Base-by-base conservation (phyloP, 2,888 invertebrate genomes). In the Nemurella pictetii region DNA sequence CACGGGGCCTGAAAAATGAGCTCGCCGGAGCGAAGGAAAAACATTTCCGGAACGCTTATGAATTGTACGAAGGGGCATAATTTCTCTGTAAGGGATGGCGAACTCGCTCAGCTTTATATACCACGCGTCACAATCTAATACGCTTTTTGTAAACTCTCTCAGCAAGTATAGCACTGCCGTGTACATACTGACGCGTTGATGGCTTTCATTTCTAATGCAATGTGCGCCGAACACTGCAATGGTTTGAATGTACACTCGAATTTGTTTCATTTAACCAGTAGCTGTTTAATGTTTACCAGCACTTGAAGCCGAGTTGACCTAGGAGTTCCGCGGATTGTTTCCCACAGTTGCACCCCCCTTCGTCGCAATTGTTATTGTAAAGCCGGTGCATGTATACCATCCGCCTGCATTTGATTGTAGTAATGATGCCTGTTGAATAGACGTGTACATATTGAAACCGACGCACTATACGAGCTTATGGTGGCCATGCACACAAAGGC, bases 341-440 rank as follows among this genome's bases (percentile, higher is more conserved):
- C 82, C 82, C 82, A 82, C 72, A 72, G 55, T 82, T 29, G n/a
- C 55, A 55, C 25, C 55, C 81, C 72, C 82, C 78, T 30, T 78
- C 29, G 12, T 75, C 28, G n/a, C 78, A 26, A 27, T 82, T 82
- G 82, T 82, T 82, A 82, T 82, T 82, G 72, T 82, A 28, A 72
- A 28, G 72, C 27, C 26, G 72, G 82, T 82, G 55, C 36, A 80
- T 32, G 29, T 32, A 30, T 32, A 80, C 80, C 29, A 30, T 29
- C 25, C 30, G 5, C 36, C 55, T 82, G 27, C 55, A 72, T 78
- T 27, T 78, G 78, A 78, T 78, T 78, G 78, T 30, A 78, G 28
- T 78, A 78, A 78, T 30, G 78, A 81, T 81, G 55, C 82, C 9
- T 72, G 72, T 72, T 80, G 80, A 81, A 35, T 81, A 35, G 32